Evolutionary conservation across 2,113 vertebrate genomes (phyloP), one percentile per base, ranked within the genome.

Genomic region (Raja brachyura): DNA sequence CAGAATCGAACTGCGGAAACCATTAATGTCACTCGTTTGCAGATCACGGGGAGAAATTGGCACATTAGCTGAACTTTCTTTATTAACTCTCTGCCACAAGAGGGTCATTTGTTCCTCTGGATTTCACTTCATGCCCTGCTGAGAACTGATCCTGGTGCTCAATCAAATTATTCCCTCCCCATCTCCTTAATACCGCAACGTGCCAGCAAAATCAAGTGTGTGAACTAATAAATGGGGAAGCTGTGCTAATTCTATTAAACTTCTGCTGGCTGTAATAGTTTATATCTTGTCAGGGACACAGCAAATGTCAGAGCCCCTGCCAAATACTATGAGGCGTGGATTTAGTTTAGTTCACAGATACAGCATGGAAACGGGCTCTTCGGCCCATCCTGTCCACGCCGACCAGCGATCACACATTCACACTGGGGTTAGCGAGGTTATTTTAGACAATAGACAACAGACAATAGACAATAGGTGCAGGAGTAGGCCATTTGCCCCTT

Each of bases 21-120:
- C 68, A 92, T 92, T 92, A 92, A 73, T 92, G 90, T 92, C 90
- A 74, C 90, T 73, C 48, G 90, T 92, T 92, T 92, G 22, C 90
- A 92, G 68, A 92, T 92, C 90, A 73, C 68, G 13, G 90, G 28
- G 33, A 92, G 90, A 73, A 92, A 92, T 92, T 73, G 90, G 90
- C 90, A 73, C 68, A 92, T 92, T 92, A 92, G 70, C 66, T 73
- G 90, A 92, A 74, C 90, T 73, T 92, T 54, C 68, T 73, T 74
- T 92, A 92, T 92, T 92, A 92, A 92, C 90, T 8, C 39, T 74
- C 90, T 70, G 63, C 66, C 86, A 70, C 90, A 74, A 22, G 90
- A 92, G 33, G 68, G 90, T 92, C 90, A 92, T 92, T 92, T 92
- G 66, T 92, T 92, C 39, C 68, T 92, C 90, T 54, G 33, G 20